phyloP scores from a whole-genome alignment of 1,140 invertebrate genomes.

The Samia ricini region DNA sequence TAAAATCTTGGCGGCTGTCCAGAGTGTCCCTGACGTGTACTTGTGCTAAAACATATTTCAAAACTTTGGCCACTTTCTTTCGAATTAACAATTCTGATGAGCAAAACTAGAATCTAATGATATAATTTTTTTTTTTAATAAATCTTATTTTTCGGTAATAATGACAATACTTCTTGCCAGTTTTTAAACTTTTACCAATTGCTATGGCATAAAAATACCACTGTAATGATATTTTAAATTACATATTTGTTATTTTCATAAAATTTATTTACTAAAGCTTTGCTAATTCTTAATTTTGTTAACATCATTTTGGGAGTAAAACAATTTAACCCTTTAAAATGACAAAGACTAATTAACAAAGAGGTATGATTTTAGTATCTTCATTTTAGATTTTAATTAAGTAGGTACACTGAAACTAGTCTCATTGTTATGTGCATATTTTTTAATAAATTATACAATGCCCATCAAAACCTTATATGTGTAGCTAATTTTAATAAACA shows the following conservation, averaged over 20 bases:
- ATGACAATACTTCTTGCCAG: no score
- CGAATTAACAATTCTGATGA: no score
- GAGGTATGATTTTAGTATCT: neutral
- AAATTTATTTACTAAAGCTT: no score
- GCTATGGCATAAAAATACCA: no score
- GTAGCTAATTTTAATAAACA: neutral
- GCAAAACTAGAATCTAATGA: no score
- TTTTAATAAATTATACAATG: neutral
- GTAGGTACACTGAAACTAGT: neutral
- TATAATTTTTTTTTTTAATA: no score
- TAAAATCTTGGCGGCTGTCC: neutral
- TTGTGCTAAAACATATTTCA: neutral
- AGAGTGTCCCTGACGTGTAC: neutral
- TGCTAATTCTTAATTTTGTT: neutral
- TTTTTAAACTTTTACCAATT: no score
- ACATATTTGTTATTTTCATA: no score
- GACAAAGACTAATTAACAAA: neutral
- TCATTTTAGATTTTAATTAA: neutral
- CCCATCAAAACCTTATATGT: neutral
- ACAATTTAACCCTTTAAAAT: neutral
- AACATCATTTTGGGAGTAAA: neutral
- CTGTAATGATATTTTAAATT: no score
- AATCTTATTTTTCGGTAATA: no score
- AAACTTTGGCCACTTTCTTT: neutral
- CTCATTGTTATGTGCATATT: neutral